Evolutionary conservation across 2,113 vertebrate genomes (phyloP).

Genomic region (mouse (Mus musculus)): GRCm39 chr14:105475501-105476000

Average conservation of each 20-base stretch:
- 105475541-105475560: background rate
- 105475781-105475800: background rate
- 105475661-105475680: background rate
- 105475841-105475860: background rate
- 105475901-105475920: background rate
- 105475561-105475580: background rate
- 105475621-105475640: background rate
- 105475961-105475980: background rate
- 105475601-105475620: too few species aligned
- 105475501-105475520: background rate
- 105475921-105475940: background rate
- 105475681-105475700: background rate
- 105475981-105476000: background rate
- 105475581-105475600: background rate
- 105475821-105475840: background rate
- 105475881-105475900: background rate
- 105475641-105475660: background rate
- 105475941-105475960: background rate
- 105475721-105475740: background rate
- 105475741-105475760: background rate
- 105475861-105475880: background rate
- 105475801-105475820: background rate
- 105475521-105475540: conserved; percentile 4
- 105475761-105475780: too few species aligned
- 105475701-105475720: conserved; percentile 5